These are phyloP conservation scores for Chlamydotis undulata DNA, from an alignment of 2,113 vertebrate genomes.

Conservation along the genomic window DNA sequence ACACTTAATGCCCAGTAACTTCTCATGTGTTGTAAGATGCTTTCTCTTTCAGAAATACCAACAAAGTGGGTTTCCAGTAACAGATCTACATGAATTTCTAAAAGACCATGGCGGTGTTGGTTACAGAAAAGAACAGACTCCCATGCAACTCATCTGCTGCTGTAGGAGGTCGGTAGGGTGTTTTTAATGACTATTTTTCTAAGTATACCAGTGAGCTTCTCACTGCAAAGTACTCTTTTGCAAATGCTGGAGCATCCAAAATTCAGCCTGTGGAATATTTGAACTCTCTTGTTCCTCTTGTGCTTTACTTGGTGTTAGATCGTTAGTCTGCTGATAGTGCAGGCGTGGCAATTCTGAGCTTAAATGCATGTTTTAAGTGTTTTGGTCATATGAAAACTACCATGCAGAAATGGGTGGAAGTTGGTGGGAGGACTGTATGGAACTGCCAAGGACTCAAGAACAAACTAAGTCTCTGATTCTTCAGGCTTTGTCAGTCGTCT, in stretches of 20 bases:
- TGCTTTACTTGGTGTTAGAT: background rate
- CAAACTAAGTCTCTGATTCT: background rate
- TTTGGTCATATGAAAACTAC: background rate
- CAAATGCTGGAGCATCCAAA: background rate
- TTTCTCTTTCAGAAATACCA: slow-evolving; percentile 86
- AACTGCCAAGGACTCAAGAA: background rate
- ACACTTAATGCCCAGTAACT: background rate
- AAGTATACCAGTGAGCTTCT: background rate
- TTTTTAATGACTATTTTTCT: background rate
- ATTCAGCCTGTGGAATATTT: background rate
- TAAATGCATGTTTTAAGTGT: background rate
- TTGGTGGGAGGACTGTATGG: background rate
- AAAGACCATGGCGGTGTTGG: slow-evolving; percentile 64
- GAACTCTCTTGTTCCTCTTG: background rate
- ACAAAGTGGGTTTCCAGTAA: slow-evolving; percentile 86
- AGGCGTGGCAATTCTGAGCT: background rate
- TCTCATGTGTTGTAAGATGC: background rate
- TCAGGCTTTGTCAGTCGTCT: background rate
- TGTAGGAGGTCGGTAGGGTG: slow-evolving; percentile 78
- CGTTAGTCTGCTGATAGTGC: background rate
- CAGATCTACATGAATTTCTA: slow-evolving; percentile 90
- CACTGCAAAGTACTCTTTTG: background rate
- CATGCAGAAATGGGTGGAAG: background rate
- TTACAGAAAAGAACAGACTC: background rate
- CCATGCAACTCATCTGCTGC: slow-evolving; percentile 75